A percentile compares a stretch with the other conserved stretches of the same genome.
Conservation (phyloP, 53 echinoderm and acorn worm genomes). For the Holothuria scabra region DNA sequence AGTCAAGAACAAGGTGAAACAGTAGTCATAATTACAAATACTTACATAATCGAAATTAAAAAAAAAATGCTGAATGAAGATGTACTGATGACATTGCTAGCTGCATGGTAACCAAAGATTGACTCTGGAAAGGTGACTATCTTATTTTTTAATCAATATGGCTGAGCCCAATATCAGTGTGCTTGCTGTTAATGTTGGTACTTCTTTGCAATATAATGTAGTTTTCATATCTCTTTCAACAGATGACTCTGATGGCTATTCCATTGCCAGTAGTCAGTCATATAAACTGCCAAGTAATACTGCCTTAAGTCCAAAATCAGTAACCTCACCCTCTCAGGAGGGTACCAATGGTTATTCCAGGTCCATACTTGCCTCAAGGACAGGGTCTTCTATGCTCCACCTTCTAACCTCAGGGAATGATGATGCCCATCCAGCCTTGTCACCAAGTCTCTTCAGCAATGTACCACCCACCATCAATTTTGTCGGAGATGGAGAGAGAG, state of each 20-base stretch:
- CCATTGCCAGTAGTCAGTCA: slow-evolving; percentile 74
- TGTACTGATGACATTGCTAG: too few relatives aligned
- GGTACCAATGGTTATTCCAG: slow-evolving; percentile 35
- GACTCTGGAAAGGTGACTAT: too few relatives aligned
- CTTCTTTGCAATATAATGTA: too few relatives aligned
- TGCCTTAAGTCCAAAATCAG: slow-evolving; percentile 28
- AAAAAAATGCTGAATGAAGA: too few relatives aligned
- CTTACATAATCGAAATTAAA: too few relatives aligned
- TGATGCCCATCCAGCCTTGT: slow-evolving; percentile 78
- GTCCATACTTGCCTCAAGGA: slow-evolving; percentile 40
- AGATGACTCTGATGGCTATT: slow-evolving; percentile 94
- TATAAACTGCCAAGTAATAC: slow-evolving; percentile 32
- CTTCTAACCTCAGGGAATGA: slow-evolving; percentile 78
- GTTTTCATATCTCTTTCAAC: neutral
- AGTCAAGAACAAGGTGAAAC: too few relatives aligned
- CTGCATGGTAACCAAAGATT: too few relatives aligned
- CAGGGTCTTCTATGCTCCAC: slow-evolving; percentile 74
- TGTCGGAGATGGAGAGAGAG: slow-evolving; percentile 85
- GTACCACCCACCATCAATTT: slow-evolving; percentile 96
- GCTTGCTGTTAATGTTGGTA: too few relatives aligned
- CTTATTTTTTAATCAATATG: too few relatives aligned
- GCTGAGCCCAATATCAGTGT: too few relatives aligned
- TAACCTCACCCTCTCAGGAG: neutral
- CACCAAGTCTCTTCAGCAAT: slow-evolving; percentile 89
- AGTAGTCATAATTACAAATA: too few relatives aligned